Evolutionary conservation across 2,797 vertebrate species (phyloP), one percentile per base, ranked within the genome.

Genomic region (Ceryle rudis): DNA sequence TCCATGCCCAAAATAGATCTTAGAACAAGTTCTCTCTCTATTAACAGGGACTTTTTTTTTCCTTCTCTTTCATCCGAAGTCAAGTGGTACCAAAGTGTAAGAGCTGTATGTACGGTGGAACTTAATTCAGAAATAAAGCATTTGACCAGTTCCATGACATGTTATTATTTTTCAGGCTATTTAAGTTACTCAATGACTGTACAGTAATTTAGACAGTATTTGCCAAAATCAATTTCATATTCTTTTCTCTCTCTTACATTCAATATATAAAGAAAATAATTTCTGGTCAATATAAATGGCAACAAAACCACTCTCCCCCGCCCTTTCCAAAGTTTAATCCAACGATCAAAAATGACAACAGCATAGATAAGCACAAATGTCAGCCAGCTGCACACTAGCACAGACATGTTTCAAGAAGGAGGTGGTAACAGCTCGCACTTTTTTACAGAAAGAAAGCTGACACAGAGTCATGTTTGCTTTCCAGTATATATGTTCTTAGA

Each of bases 271-370:
- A 70, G 29, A 75, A 89, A 62, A 41, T n/a, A 41, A 64, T 79
- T 90, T 83, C 25, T 86, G 66, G 90, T 33, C 54, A 75, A 31
- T 41, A 79, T 47, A 95, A 91, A 62, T 61, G 60, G 17, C 19
- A 31, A 66, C 22, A 65, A 90, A 90, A 88, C 10, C 35, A 61
- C 41, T 44, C 16, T 86, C 42, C 29, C 35, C 33, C 14, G 4
- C 33, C 51, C 93, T 97, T 97, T 96, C 84, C 77, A 90, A 96
- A 94, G 60, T 94, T 96, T 94, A 95, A 94, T 96, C 87, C 78
- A 82, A 90, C 80, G 96, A 73, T 96, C 91, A 93, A 71, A 92
- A 94, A 91, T 66, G 91, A 85, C 88, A 95, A 86, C 65, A 93
- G 85, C 55, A 86, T 70, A 90, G 87, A 94, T 82, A 84, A 92